These are phyloP conservation scores for Phalacrocorax carbo DNA, from an alignment of 2,113 vertebrate genomes.

Conservation along the genomic window DNA sequence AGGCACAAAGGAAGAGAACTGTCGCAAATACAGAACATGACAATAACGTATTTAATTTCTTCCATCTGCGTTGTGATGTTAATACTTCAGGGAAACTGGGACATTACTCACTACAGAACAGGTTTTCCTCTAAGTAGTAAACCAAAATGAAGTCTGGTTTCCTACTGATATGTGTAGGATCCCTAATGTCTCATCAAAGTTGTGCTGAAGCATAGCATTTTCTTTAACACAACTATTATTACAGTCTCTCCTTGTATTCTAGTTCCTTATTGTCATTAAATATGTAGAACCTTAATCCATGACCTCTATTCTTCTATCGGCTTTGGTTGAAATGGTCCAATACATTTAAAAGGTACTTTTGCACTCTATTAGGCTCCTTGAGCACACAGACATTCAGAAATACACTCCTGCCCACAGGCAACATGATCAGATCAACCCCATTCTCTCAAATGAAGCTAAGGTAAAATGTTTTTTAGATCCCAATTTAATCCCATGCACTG, in stretches of 20 bases:
- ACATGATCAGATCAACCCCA: neutral
- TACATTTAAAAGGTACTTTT: neutral
- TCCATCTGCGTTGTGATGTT: neutral
- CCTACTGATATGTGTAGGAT: neutral
- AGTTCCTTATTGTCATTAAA: neutral
- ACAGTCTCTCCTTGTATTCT: neutral
- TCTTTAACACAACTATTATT: neutral
- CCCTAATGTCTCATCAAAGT: neutral
- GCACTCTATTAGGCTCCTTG: neutral
- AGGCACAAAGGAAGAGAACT: neutral
- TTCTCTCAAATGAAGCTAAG: neutral
- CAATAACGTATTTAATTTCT: neutral
- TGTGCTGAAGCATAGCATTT: neutral
- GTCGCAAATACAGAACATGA: neutral
- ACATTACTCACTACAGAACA: neutral
- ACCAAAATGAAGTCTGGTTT: neutral
- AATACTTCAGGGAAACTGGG: neutral
- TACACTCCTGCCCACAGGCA: neutral
- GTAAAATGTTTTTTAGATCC: neutral
- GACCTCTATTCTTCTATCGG: neutral
- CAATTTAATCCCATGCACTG: neutral
- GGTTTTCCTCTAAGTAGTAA: neutral
- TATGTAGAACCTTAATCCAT: neutral
- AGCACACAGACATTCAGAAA: neutral
- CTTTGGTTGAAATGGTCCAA: neutral